Conservation (phyloP, 2,113 vertebrate species). For the Neogobius melanostomus region DNA sequence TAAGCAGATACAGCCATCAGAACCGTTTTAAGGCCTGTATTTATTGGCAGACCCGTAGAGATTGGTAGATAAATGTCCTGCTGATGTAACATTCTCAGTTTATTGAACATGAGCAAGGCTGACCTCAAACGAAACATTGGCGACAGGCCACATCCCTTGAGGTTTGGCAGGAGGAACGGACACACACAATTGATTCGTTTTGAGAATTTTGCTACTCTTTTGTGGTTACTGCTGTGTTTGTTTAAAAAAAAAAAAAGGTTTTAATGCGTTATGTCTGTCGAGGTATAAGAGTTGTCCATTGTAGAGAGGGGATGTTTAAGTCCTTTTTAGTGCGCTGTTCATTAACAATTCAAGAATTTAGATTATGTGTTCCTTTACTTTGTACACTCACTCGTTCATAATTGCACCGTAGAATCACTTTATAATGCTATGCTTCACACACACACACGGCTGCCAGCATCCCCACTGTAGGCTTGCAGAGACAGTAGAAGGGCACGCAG, state of each 20-base stretch:
- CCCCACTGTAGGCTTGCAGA: constrained; percentile 35
- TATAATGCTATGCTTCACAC: neutral
- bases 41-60: too few species aligned
- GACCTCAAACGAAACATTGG: constrained; percentile 21
- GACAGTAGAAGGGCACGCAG: constrained; percentile 36
- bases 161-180: constrained; percentile 15
- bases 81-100: constrained; percentile 6
- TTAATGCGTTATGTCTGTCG: neutral
- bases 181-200: constrained; percentile 19
- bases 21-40: neutral
- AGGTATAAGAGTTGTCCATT: too few species aligned
- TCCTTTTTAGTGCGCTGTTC: too few species aligned
- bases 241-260: neutral
- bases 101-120: constrained; percentile 16
- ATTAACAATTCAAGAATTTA: too few species aligned
- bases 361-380: too few species aligned
- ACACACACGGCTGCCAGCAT: constrained; percentile 25
- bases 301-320: too few species aligned
- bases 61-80: neutral
- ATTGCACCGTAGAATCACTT: neutral
- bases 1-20: too few species aligned
- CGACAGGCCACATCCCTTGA: constrained; percentile 17
- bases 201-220: constrained; percentile 1
- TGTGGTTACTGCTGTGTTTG: neutral
- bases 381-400: neutral